Conservation (phyloP, 2,113 vertebrate species). For the Microtus richardsoni region DNA sequence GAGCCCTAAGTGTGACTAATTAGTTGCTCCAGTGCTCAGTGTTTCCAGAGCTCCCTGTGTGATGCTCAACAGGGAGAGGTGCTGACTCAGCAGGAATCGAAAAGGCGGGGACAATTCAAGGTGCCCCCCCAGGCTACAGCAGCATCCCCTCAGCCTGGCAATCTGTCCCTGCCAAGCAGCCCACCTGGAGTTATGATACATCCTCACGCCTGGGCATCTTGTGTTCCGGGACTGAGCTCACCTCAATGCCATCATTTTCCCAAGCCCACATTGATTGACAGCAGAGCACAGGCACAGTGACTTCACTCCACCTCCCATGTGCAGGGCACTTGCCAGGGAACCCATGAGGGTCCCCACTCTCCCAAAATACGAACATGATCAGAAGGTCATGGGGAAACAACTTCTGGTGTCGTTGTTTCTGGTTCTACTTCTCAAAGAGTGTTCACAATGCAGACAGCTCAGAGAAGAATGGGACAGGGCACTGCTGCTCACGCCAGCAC, state of each 20-base stretch:
- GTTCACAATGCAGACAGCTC: neutral
- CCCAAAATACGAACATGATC: neutral
- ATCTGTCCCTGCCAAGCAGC: neutral
- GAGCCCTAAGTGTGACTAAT: neutral
- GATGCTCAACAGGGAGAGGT: neutral
- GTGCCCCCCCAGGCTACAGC: neutral
- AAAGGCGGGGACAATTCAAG: too few relatives aligned
- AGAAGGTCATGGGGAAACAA: neutral
- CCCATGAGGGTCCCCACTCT: neutral
- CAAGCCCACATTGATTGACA: neutral
- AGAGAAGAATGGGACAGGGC: neutral
- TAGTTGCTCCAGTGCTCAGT: neutral
- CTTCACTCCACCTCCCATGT: neutral
- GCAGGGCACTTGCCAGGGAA: neutral
- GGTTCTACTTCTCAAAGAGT: neutral
- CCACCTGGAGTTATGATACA: too few relatives aligned
- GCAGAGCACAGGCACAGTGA: too few relatives aligned
- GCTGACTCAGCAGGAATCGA: neutral
- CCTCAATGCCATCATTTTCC: neutral
- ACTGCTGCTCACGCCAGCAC: neutral
- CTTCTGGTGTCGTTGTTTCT: neutral
- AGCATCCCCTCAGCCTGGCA: neutral
- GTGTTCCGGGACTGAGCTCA: neutral
- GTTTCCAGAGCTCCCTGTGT: neutral
- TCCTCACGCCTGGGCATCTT: neutral